These are phyloP conservation scores for Catostomus latipinnis DNA, from an alignment of 2,797 vertebrate genomes.

Conservation along the genomic window DNA sequence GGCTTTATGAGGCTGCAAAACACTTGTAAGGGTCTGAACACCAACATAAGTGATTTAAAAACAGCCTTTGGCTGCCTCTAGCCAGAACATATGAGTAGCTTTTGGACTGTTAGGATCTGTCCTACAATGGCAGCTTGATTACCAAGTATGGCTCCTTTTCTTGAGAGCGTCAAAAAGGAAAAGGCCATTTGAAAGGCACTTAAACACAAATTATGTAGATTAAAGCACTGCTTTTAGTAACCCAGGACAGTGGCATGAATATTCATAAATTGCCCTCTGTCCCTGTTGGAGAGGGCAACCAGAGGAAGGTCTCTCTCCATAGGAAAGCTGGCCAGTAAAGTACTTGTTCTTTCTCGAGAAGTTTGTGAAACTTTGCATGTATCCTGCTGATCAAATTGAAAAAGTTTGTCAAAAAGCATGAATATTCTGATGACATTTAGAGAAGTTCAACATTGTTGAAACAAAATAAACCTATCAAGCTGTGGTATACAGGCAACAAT, in stretches of 20 bases:
- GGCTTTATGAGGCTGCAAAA: constrained; percentile 48
- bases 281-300: constrained; percentile 61
- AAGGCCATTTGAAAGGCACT: constrained; percentile 80
- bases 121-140: constrained; percentile 73
- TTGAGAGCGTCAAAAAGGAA: constrained; percentile 68
- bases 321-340: constrained; percentile 66
- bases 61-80: constrained; percentile 44
- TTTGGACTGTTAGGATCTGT: constrained; percentile 49
- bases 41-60: constrained; percentile 52
- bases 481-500: constrained; percentile 30
- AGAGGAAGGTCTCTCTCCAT: constrained; percentile 61
- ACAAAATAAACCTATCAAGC: constrained; percentile 8
- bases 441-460: constrained; percentile 1
- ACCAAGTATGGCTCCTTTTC: constrained; percentile 75
- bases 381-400: constrained; percentile 21
- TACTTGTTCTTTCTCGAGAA: constrained; percentile 50
- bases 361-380: constrained; percentile 37
- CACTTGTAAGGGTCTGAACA: constrained; percentile 53
- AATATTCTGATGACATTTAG: constrained; percentile 1
- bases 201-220: constrained; percentile 81
- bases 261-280: constrained; percentile 73
- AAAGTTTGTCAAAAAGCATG: constrained; percentile 13
- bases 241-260: constrained; percentile 73
- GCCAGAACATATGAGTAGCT: constrained; percentile 44
- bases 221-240: constrained; percentile 74